Evolutionary conservation across 1,140 invertebrate genomes (phyloP).

Genomic region (Ephestia elutella): DNA sequence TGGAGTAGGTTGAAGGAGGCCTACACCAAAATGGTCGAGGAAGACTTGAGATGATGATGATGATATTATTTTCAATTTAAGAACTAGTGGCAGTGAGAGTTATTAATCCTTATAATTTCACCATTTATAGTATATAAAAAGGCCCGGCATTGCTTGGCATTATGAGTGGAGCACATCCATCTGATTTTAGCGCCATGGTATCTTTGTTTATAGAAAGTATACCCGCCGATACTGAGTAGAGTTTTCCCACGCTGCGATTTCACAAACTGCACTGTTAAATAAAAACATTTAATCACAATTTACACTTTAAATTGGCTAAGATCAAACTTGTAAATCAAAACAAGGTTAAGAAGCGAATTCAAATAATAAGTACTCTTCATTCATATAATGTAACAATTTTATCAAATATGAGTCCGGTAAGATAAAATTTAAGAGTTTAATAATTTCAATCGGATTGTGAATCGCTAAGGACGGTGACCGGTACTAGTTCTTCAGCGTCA

Average conservation of each 20-base stretch:
- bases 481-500: neutral
- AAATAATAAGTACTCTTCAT: no score
- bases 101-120: conserved; percentile 16
- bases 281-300: no score
- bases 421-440: no score
- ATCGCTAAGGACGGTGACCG: neutral
- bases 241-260: conserved; percentile 15
- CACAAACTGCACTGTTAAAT: conserved; percentile 13
- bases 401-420: no score
- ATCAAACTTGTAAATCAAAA: no score
- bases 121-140: conserved; percentile 13
- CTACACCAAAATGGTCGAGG: no score
- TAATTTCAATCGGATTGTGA: neutral
- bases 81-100: neutral
- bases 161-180: no score
- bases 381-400: no score
- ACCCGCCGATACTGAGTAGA: conserved; percentile 13
- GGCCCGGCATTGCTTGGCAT: conserved; percentile 13
- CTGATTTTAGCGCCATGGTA: no score
- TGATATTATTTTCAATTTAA: conserved; percentile 15
- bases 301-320: neutral
- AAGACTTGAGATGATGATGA: no score
- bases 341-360: no score
- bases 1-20: no score
- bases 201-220: conserved; percentile 12